Conservation (phyloP, 2,888 invertebrate genomes). For the Cephus pygmeus region DNA sequence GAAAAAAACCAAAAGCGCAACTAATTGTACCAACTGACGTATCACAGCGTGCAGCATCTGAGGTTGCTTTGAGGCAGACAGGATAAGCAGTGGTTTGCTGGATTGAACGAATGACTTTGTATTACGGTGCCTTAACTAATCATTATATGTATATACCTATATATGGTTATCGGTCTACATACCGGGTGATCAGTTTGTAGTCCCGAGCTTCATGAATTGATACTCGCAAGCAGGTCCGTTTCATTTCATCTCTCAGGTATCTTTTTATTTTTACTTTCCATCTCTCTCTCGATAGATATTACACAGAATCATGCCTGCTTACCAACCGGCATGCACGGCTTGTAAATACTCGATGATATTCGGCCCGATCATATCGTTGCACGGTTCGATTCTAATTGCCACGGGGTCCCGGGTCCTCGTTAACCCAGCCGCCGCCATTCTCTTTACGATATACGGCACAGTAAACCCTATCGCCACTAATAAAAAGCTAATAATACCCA, state of each 20-base stretch:
- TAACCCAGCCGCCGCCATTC: constrained; percentile 4
- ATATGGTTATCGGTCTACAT: background rate
- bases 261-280: background rate
- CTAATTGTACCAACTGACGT: background rate
- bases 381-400: constrained; percentile 5
- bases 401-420: constrained; percentile 5
- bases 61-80: background rate
- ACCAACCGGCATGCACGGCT: background rate
- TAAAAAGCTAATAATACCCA: constrained; percentile 30
- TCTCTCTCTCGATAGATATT: background rate
- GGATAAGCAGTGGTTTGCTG: background rate
- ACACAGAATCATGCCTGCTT: background rate
- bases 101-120: background rate
- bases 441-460: constrained; percentile 5
- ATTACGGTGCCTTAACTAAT: background rate
- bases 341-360: background rate
- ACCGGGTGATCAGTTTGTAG: background rate
- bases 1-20: background rate
- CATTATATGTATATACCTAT: background rate
- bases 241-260: background rate
- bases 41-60: background rate
- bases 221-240: background rate
- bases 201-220: background rate
- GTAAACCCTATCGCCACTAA: constrained; percentile 27
- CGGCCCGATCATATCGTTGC: constrained; percentile 1